Evolutionary conservation across 2,888 invertebrate species (phyloP), one percentile per base, ranked within the genome.

Genomic region (Lissonota sp.): DNA sequence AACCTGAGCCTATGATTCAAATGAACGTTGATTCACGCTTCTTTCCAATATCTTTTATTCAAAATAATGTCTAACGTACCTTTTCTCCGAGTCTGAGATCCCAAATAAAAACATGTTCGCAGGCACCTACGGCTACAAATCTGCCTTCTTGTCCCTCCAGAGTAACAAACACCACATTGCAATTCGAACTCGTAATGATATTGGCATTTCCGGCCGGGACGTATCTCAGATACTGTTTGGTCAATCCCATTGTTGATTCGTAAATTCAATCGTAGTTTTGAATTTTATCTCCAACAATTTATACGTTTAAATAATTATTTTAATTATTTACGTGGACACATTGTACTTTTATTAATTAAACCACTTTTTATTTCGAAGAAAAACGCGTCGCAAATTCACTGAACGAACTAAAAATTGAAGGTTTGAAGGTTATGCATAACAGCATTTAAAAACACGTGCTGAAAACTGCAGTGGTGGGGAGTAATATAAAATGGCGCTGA

Each of bases 31-130:
- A 39, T 74, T 51, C 5, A 39, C 6, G n/a, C 49, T 58, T 10
- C 5, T 53, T 53, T 10, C 26, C 3, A 3, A 26, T 26, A 26
- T 26, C 26, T 26, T 39, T 1, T 81, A 58, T 49, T 14, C 14
- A 49, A 42, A 42, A 7, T 7, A 53, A 37, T 12, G 0, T 5
- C 46, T 49, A 75, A 77, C 63, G 88, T 92, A 97, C 96, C 94
- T 96, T 97, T 92, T 97, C 96, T 53, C 96, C 96, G 6, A 97
- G 95, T 90, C 97, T 95, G 91, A 99, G 94, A 93, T 99, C 99
- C 98, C 99, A 99, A 88, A 99, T 95, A 88, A 97, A 95, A 80
- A 98, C 96, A 94, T 98, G 96, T 94, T 99, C 99, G 90, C 98
- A 97, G 6, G 98, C 98, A 69, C 97, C 98, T n/a, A 96, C 96